Percentiles rank a stretch among this genome's conserved stretches.
phyloP scores from a whole-genome alignment of 2,797 vertebrate genomes.

The Macroramphosus scolopax region DNA sequence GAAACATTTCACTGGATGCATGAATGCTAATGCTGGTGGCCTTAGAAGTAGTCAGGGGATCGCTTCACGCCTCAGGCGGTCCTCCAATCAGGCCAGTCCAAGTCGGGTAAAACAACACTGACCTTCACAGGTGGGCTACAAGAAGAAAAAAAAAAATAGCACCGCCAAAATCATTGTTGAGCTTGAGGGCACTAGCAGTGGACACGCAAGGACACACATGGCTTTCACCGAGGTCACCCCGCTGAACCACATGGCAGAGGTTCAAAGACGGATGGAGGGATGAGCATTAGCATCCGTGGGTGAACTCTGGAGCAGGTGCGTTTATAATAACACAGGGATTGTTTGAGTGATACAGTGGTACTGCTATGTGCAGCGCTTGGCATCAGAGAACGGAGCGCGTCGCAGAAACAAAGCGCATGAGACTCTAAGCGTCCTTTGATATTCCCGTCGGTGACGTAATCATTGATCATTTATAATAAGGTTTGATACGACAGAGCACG shows the following conservation, averaged over 20 bases:
- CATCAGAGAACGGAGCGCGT: slow-evolving; percentile 11
- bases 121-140: too few species aligned
- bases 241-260: slow-evolving; percentile 1
- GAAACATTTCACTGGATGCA: too few species aligned
- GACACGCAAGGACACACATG: not conserved
- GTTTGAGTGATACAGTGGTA: slow-evolving; percentile 16
- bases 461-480: slow-evolving; percentile 49
- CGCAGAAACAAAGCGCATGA: slow-evolving; percentile 20
- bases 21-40: too few species aligned
- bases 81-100: not conserved
- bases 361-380: slow-evolving; percentile 13
- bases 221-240: slow-evolving; percentile 2
- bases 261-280: slow-evolving; percentile 11
- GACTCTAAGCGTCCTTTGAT: slow-evolving; percentile 15
- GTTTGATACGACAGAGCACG: slow-evolving; percentile 37
- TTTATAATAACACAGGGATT: slow-evolving; percentile 8
- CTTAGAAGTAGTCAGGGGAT: too few species aligned
- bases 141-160: not conserved
- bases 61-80: too few species aligned
- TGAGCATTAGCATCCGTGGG: not conserved
- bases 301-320: slow-evolving; percentile 7
- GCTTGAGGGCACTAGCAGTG: slow-evolving; percentile 6
- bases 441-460: slow-evolving; percentile 28
- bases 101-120: not conserved
- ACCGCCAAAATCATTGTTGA: not conserved